Conservation (phyloP, 1,140 invertebrate species). For the Dreissena polymorpha region DNA sequence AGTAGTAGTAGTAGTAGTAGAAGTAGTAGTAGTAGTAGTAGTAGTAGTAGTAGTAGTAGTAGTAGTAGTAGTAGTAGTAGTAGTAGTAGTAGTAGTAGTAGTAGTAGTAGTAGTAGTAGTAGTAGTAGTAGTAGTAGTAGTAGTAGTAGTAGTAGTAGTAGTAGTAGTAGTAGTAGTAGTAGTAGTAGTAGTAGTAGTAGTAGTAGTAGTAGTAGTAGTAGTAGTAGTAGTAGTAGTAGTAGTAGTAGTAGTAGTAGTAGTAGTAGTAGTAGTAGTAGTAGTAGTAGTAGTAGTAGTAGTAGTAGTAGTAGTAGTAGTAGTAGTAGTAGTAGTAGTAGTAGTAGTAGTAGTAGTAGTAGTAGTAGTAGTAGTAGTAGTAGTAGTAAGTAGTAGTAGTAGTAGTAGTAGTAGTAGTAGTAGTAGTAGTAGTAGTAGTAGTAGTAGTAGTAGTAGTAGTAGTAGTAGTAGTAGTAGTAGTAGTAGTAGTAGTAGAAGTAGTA, state of each 20-base stretch:
- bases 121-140: constrained; percentile 8
- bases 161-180: neutral
- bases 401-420: neutral
- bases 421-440: neutral
- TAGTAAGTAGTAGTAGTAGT: too few species aligned
- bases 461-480: neutral
- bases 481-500: neutral
- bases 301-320: constrained; percentile 8
- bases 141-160: neutral
- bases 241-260: constrained; percentile 8
- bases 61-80: constrained; percentile 8
- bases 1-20: neutral
- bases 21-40: neutral
- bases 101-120: constrained; percentile 8
- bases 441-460: neutral
- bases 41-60: constrained; percentile 1
- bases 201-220: constrained; percentile 8
- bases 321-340: constrained; percentile 5
- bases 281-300: constrained; percentile 8
- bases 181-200: constrained; percentile 8
- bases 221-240: constrained; percentile 7
- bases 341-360: constrained; percentile 2
- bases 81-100: constrained; percentile 2
- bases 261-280: constrained; percentile 1
- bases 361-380: neutral